A percentile compares a stretch with the other conserved stretches of the same genome.
These are phyloP conservation scores for Pharmacophagus antenor DNA, from an alignment of 2,888 invertebrate species.

Conservation along the genomic window DNA sequence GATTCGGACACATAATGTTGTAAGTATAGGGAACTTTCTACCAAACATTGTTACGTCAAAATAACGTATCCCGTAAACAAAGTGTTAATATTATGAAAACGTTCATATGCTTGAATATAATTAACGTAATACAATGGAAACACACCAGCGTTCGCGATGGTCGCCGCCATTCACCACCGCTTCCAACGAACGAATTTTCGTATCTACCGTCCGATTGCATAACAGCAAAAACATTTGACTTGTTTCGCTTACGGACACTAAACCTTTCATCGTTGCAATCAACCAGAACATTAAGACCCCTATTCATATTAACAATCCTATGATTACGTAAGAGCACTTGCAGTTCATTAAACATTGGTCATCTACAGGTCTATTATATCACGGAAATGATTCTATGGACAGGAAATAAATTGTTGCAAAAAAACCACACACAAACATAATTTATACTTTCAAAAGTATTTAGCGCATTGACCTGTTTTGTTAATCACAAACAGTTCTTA, in stretches of 20 bases:
- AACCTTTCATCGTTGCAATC: constrained; percentile 39
- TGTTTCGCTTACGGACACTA: constrained; percentile 45
- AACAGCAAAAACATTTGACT: constrained; percentile 59
- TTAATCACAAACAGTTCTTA: too few relatives aligned
- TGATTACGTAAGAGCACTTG: background rate
- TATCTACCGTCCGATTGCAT: constrained; percentile 52
- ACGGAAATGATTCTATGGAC: constrained; percentile 23
- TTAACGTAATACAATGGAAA: constrained; percentile 46
- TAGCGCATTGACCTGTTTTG: background rate
- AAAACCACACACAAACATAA: constrained; percentile 1
- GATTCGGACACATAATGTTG: too few relatives aligned
- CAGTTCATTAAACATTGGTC: constrained; percentile 29
- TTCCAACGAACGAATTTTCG: constrained; percentile 50
- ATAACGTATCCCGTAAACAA: too few relatives aligned
- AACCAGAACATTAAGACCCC: constrained; percentile 32
- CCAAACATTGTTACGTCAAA: too few relatives aligned
- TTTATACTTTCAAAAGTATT: constrained; percentile 13
- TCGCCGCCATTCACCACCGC: constrained; percentile 61
- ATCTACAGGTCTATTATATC: constrained; percentile 15
- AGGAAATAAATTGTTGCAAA: constrained; percentile 20
- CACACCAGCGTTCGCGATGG: constrained; percentile 46
- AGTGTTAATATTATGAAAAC: background rate
- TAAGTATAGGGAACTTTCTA: too few relatives aligned
- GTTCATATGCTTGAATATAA: background rate
- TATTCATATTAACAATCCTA: background rate